phyloP scores from a whole-genome alignment of 1,140 invertebrate species.

The Scaptomyza montana region DNA sequence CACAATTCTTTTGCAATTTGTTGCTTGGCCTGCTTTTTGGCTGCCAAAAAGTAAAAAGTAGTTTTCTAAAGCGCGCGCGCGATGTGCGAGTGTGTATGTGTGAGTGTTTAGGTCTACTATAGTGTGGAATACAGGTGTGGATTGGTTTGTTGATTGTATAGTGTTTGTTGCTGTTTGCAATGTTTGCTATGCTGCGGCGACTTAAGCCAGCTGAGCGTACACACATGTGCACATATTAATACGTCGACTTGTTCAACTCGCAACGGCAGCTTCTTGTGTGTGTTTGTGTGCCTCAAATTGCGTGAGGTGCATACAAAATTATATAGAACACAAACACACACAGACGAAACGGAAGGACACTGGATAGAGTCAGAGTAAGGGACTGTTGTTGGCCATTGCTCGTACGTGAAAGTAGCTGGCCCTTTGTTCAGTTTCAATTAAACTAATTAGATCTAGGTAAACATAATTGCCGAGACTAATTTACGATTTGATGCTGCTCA shows the following conservation, averaged over 20 bases:
- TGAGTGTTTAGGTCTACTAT: neutral
- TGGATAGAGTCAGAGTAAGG: neutral
- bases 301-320: slow-evolving; percentile 19
- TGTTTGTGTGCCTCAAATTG: neutral
- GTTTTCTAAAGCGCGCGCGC: slow-evolving; percentile 35
- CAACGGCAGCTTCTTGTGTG: slow-evolving; percentile 2
- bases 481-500: slow-evolving; percentile 47
- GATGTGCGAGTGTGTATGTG: neutral
- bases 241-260: neutral
- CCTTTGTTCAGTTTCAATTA: slow-evolving; percentile 75
- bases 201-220: neutral
- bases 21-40: slow-evolving; percentile 1
- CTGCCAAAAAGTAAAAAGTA: slow-evolving; percentile 1
- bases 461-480: slow-evolving; percentile 70
- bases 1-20: slow-evolving; percentile 10
- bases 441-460: slow-evolving; percentile 76
- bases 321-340: slow-evolving; percentile 4
- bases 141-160: neutral
- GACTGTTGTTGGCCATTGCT: slow-evolving; percentile 4
- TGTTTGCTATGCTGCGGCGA: neutral
- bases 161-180: neutral
- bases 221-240: neutral
- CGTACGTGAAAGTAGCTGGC: neutral
- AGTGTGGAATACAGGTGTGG: neutral
- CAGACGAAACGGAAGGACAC: neutral